Percentiles rank a stretch among this genome's conserved stretches.
Conservation (phyloP, 1,140 invertebrate species). For the Planococcus citri region DNA sequence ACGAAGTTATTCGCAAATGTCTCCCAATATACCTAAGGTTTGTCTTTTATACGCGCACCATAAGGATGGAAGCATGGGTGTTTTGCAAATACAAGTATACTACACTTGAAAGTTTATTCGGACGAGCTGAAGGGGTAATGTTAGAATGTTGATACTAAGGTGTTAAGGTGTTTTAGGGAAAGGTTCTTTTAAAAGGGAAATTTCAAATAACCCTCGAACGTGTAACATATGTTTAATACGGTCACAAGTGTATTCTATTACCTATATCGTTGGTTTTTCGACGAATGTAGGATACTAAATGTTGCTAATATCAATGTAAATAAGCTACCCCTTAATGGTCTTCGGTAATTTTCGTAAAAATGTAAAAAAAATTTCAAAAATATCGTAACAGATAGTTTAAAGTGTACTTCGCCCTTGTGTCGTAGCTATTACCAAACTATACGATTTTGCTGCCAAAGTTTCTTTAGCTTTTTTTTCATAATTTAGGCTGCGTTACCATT, state of each 20-base stretch:
- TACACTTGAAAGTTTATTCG: neutral
- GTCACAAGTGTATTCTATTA: conserved; percentile 7
- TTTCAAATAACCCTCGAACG: neutral
- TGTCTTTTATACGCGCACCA: neutral
- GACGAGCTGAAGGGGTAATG: neutral
- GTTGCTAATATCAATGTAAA: neutral
- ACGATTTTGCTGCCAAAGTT: too few relatives aligned
- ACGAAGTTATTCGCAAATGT: neutral
- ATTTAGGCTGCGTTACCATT: too few relatives aligned
- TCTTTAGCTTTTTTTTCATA: too few relatives aligned
- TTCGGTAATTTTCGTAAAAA: neutral
- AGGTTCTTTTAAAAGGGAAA: conserved; percentile 2
- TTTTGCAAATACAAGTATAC: too few relatives aligned
- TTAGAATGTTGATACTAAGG: neutral
- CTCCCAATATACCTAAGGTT: neutral
- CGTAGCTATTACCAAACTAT: neutral
- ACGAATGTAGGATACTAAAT: neutral
- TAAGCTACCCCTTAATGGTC: neutral
- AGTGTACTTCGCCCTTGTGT: neutral
- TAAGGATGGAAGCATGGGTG: neutral
- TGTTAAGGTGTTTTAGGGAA: conserved; percentile 6
- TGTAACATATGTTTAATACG: conserved; percentile 4
- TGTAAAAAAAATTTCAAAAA: neutral
- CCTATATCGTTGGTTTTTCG: neutral
- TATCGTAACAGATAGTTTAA: neutral